phyloP scores from a whole-genome alignment of 2,888 invertebrate species.

The Pheosia gnoma region DNA sequence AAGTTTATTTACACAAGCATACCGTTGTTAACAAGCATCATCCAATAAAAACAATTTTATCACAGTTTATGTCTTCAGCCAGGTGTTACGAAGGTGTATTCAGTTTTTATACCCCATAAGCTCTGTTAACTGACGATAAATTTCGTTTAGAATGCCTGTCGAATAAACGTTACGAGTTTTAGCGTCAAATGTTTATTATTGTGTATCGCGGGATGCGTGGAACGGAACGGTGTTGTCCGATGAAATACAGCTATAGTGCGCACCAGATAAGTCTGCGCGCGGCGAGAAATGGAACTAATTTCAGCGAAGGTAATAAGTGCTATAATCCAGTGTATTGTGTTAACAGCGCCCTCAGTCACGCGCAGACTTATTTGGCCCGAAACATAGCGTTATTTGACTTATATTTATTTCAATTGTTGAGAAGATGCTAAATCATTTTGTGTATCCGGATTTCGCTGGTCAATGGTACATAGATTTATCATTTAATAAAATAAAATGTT shows the following conservation, averaged over 20 bases:
- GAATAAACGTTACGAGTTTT: conserved; percentile 20
- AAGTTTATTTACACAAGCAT: conserved; percentile 15
- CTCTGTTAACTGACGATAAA: conserved; percentile 25
- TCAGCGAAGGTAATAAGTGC: no score
- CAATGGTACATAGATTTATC: neutral
- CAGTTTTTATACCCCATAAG: conserved; percentile 14
- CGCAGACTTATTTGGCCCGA: no score
- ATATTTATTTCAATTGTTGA: conserved; percentile 6
- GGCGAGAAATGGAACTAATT: no score
- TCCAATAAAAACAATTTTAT: conserved; percentile 16
- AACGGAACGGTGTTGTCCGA: conserved; percentile 1
- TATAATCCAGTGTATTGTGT: no score
- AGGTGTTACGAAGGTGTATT: conserved; percentile 24
- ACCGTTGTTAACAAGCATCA: conserved; percentile 5
- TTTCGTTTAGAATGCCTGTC: conserved; percentile 36
- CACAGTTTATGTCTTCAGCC: conserved; percentile 33
- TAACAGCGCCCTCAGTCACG: no score
- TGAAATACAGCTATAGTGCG: neutral
- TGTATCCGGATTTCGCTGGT: neutral
- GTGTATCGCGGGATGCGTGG: conserved; percentile 1
- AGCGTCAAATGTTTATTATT: conserved; percentile 6
- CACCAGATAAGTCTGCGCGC: no score
- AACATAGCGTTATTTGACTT: conserved; percentile 1
- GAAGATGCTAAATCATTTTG: neutral
- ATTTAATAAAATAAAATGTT: neutral